These are phyloP conservation scores for Masnerella sp. DNA, from an alignment of 2,888 invertebrate species.

Conservation along the genomic window DNA sequence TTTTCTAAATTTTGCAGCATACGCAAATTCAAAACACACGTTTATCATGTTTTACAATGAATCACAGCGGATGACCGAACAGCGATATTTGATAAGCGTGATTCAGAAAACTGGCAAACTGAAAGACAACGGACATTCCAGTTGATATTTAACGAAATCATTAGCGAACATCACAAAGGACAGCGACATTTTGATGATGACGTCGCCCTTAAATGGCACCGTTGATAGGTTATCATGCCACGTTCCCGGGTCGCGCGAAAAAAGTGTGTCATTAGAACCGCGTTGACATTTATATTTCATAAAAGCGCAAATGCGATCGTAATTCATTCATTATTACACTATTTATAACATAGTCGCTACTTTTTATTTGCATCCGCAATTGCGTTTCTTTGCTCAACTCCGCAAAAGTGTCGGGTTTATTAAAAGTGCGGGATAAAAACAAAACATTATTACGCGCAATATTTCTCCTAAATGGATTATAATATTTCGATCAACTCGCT, in stretches of 20 bases:
- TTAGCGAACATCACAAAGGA: slow-evolving; percentile 11
- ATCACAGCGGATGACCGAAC: no score
- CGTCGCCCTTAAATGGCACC: slow-evolving; percentile 25
- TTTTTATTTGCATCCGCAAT: no score
- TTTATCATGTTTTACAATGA: no score
- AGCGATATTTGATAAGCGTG: slow-evolving; percentile 17
- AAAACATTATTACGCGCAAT: neutral
- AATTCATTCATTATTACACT: neutral
- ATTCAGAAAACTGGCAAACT: neutral
- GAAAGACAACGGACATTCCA: slow-evolving; percentile 18
- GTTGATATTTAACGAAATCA: slow-evolving; percentile 30
- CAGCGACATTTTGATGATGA: slow-evolving; percentile 27
- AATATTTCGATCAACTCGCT: slow-evolving; percentile 4
- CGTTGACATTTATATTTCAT: slow-evolving; percentile 30
- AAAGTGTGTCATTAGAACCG: slow-evolving; percentile 24
- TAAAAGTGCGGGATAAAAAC: neutral
- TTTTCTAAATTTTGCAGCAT: no score
- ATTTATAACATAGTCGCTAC: no score
- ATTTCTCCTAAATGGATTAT: neutral
- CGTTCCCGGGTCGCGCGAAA: slow-evolving; percentile 19
- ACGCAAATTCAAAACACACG: no score
- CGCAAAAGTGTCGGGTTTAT: no score
- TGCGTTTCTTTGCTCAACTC: no score
- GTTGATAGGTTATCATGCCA: slow-evolving; percentile 25
- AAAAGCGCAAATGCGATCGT: slow-evolving; percentile 6